A percentile compares a stretch with the other conserved stretches of the same genome.
Evolutionary conservation across 2,113 vertebrate species (phyloP).

Genomic region (Eonycteris spelaea): DNA sequence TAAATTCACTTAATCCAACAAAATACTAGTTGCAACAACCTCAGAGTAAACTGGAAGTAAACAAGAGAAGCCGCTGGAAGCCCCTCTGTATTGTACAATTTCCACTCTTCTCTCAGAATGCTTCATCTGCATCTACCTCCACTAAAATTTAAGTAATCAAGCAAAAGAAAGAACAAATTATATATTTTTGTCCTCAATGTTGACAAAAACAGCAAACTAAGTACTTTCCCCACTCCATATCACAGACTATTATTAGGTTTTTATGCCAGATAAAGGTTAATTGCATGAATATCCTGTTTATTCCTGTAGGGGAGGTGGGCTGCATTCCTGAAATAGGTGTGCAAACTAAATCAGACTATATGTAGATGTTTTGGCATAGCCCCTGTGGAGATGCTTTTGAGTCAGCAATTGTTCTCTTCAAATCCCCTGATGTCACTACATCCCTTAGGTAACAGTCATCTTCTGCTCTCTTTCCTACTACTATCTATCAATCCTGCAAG

Average conservation of each 20-base stretch:
- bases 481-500: background rate
- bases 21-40: background rate
- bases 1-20: background rate
- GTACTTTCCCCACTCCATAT: background rate
- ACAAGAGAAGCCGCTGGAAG: background rate
- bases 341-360: background rate
- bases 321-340: constrained; percentile 56
- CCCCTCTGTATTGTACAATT: background rate
- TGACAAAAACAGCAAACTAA: background rate
- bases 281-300: constrained; percentile 35
- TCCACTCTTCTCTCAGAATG: background rate
- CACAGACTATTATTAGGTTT: background rate
- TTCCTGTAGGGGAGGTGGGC: background rate
- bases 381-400: constrained; percentile 30
- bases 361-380: background rate
- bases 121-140: background rate
- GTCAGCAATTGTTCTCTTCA: background rate
- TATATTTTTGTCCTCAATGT: background rate
- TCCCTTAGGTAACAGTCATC: background rate
- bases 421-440: background rate
- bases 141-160: background rate
- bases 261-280: background rate
- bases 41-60: background rate
- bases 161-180: constrained; percentile 30
- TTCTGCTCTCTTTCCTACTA: background rate